Percentiles rank a stretch among this genome's conserved stretches.
phyloP scores from a whole-genome alignment of 1,140 invertebrate species.

The Ostrea denselamellosa region DNA sequence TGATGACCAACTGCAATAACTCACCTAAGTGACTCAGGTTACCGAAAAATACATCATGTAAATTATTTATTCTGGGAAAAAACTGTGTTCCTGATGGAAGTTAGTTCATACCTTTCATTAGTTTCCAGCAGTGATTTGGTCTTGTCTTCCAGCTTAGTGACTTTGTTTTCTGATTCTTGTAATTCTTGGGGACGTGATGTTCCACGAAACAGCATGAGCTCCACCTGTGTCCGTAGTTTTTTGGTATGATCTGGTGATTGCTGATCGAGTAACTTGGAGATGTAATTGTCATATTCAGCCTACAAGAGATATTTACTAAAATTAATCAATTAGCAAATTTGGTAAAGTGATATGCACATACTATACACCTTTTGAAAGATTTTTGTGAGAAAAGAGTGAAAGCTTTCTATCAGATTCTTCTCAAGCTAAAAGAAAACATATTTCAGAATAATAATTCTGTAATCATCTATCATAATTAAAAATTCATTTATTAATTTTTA shows the following conservation, averaged over 20 bases:
- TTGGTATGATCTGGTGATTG: conserved; percentile 72
- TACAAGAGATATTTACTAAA: not conserved
- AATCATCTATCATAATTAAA: no score
- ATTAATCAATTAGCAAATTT: not conserved
- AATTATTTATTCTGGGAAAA: not conserved
- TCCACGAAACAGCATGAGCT: conserved; percentile 70
- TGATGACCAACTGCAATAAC: no score
- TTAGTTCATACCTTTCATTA: conserved; percentile 66
- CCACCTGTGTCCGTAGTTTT: conserved; percentile 71
- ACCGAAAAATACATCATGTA: not conserved
- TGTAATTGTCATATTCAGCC: conserved; percentile 76
- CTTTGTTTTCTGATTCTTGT: conserved; percentile 62
- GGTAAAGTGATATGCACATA: no score
- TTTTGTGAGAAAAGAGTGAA: no score
- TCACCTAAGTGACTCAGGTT: no score
- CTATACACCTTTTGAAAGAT: no score
- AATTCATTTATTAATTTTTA: no score
- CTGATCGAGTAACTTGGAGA: conserved; percentile 71
- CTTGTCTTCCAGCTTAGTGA: conserved; percentile 63
- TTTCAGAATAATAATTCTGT: no score
- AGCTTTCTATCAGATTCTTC: no score
- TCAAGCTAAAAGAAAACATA: no score
- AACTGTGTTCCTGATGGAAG: not conserved
- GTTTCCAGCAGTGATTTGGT: conserved; percentile 63
- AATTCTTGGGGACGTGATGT: conserved; percentile 69